These are phyloP conservation scores for Drosophila gaucha DNA, from an alignment of 2,888 invertebrate species.

Conservation along the genomic window DNA sequence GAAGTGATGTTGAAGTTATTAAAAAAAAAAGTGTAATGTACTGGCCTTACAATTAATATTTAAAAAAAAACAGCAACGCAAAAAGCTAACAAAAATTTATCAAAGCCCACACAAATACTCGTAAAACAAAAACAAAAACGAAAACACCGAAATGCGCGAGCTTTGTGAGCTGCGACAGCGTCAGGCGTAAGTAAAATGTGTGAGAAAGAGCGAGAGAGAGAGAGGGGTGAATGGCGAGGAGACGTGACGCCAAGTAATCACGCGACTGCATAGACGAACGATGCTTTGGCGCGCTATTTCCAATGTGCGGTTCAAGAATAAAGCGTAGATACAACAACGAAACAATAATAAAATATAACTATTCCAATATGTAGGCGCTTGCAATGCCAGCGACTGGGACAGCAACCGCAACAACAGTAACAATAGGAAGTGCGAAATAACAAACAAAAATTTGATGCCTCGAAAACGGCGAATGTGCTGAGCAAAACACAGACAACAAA, in stretches of 20 bases:
- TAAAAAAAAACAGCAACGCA: conserved; percentile 13
- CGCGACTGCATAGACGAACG: conserved; percentile 11
- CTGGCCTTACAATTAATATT: conserved; percentile 11
- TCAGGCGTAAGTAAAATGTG: conserved; percentile 52
- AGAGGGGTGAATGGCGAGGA: background rate
- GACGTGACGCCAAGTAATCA: background rate
- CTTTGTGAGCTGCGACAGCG: conserved; percentile 33
- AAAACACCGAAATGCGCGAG: conserved; percentile 44
- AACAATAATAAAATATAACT: conserved; percentile 19
- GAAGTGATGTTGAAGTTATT: conserved; percentile 47
- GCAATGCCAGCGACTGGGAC: conserved; percentile 11
- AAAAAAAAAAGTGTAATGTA: conserved; percentile 59
- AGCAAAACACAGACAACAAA: conserved; percentile 60
- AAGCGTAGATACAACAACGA: conserved; percentile 17
- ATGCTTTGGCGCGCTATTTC: conserved; percentile 24
- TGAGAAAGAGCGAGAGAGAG: background rate
- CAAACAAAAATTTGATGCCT: conserved; percentile 34
- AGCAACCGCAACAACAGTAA: conserved; percentile 8
- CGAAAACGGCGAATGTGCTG: conserved; percentile 43
- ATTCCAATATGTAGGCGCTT: conserved; percentile 18
- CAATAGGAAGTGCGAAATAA: conserved; percentile 29
- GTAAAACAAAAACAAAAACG: conserved; percentile 33
- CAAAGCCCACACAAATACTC: conserved; percentile 23
- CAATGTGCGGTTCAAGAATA: conserved; percentile 10
- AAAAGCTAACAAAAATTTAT: conserved; percentile 23